These are phyloP conservation scores for Yasuhikotakia modesta DNA, from an alignment of 2,797 vertebrate genomes.

Conservation along the genomic window DNA sequence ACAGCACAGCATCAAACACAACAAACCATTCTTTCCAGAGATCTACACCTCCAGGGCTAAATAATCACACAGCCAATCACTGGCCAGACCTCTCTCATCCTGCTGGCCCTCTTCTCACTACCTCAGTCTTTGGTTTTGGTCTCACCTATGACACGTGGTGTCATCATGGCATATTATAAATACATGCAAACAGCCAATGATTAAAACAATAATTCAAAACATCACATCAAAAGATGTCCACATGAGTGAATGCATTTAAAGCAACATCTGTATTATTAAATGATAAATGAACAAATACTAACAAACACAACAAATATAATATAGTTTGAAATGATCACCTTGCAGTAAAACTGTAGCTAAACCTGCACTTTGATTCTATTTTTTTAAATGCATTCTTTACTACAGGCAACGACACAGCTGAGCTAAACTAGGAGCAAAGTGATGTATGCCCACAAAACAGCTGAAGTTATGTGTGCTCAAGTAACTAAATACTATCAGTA, in stretches of 20 bases:
- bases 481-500: background rate
- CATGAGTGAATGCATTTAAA: too few species aligned
- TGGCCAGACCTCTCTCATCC: conserved; percentile 25
- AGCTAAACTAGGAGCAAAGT: background rate
- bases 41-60: conserved; percentile 56
- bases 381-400: background rate
- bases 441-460: background rate
- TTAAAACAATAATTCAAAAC: too few species aligned
- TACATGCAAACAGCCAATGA: too few species aligned
- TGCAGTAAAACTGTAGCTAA: background rate
- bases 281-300: too few species aligned
- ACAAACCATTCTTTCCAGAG: conserved; percentile 63
- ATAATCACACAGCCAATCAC: conserved; percentile 73
- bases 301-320: too few species aligned
- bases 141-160: conserved; percentile 48
- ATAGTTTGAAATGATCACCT: too few species aligned
- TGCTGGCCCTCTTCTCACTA: conserved; percentile 30
- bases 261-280: too few species aligned
- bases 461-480: background rate
- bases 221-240: too few species aligned
- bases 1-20: conserved; percentile 68
- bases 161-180: too few species aligned
- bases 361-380: background rate
- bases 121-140: background rate
- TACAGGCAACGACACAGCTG: background rate